Percentiles rank a stretch among this genome's conserved stretches.
These are phyloP conservation scores for Ectropis crepuscularia DNA, from an alignment of 2,888 invertebrate genomes.

Conservation along the genomic window DNA sequence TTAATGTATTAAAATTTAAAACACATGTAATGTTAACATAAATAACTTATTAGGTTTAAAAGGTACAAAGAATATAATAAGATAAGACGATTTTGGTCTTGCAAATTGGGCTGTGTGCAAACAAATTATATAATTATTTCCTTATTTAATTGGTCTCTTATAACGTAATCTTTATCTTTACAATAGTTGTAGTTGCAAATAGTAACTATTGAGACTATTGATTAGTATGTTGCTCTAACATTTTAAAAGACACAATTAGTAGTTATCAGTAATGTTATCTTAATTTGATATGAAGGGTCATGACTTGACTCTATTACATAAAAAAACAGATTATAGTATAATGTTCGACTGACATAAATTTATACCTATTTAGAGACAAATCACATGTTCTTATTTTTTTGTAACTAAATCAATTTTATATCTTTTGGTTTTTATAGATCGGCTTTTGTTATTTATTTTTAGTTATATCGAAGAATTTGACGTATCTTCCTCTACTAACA, in stretches of 20 bases:
- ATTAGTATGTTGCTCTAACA: constrained; percentile 2
- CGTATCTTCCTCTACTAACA: no score
- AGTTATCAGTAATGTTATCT: constrained; percentile 17
- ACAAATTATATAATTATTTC: constrained; percentile 1
- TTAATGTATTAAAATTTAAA: neutral
- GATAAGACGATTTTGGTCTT: constrained; percentile 1
- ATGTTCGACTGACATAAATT: constrained; percentile 11
- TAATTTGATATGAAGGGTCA: constrained; percentile 17
- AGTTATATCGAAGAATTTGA: neutral
- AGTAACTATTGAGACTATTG: neutral
- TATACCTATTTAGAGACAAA: neutral
- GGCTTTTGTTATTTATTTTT: neutral
- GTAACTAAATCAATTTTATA: neutral
- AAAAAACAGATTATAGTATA: constrained; percentile 1
- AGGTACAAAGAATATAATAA: constrained; percentile 2
- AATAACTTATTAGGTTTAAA: neutral
- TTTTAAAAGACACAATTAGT: neutral
- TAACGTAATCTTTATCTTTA: neutral
- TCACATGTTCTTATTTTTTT: neutral
- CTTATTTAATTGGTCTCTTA: neutral
- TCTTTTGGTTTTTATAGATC: neutral
- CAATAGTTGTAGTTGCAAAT: neutral
- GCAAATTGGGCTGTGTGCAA: constrained; percentile 6
- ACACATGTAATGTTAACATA: neutral
- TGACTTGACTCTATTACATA: constrained; percentile 14